Evolutionary conservation across 2,888 invertebrate genomes (phyloP).

Genomic region (Creontiades dilutus): DNA sequence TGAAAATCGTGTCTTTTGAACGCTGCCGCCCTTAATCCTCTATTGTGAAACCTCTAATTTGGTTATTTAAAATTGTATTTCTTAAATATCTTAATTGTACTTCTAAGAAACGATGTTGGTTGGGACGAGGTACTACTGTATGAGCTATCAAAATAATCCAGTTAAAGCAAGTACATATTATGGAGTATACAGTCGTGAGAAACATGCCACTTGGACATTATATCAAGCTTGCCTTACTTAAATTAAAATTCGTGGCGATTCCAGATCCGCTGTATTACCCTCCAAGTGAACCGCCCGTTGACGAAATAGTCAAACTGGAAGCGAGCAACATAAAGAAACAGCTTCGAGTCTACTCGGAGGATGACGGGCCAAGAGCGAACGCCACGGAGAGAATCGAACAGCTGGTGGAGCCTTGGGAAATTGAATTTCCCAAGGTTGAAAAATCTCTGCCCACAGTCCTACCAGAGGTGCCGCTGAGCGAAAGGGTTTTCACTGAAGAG

Average conservation of each 20-base stretch:
- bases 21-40: too few relatives aligned
- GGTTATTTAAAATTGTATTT: too few relatives aligned
- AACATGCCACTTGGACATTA: too few relatives aligned
- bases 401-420: constrained; percentile 24
- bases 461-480: constrained; percentile 34
- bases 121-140: too few relatives aligned
- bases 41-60: too few relatives aligned
- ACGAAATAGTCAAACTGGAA: background rate
- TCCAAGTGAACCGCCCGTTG: background rate
- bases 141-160: too few relatives aligned
- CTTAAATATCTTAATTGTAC: too few relatives aligned
- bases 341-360: constrained; percentile 61
- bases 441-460: background rate
- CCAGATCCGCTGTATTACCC: background rate
- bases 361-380: constrained; percentile 3
- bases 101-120: too few relatives aligned
- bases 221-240: too few relatives aligned
- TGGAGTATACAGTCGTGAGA: too few relatives aligned
- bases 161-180: too few relatives aligned
- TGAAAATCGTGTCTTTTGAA: too few relatives aligned
- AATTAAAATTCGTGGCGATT: background rate
- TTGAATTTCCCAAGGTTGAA: background rate
- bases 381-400: background rate
- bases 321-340: constrained; percentile 39
- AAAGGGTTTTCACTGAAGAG: constrained; percentile 51